Evolutionary conservation across 2,888 invertebrate species (phyloP).

Genomic region (Agrochola circellaris): DNA sequence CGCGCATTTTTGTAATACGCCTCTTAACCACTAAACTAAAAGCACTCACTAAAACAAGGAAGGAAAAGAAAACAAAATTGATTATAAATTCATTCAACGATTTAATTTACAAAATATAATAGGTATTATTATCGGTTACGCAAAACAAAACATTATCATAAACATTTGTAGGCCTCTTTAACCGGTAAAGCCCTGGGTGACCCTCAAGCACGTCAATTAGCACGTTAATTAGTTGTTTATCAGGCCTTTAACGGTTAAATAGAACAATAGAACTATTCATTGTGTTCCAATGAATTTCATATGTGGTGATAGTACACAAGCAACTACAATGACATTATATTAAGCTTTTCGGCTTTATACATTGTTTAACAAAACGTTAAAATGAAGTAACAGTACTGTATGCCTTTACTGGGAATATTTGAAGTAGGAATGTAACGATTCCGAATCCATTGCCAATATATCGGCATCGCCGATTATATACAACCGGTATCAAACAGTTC

Average conservation of each 20-base stretch:
- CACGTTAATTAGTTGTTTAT: too few species aligned
- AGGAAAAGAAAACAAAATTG: slow-evolving; percentile 27
- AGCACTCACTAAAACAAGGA: not conserved
- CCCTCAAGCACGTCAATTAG: too few species aligned
- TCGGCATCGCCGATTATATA: too few species aligned
- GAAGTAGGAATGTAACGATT: too few species aligned
- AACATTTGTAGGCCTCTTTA: slow-evolving; percentile 64
- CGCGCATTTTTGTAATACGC: too few species aligned
- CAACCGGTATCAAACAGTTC: too few species aligned
- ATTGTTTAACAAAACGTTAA: not conserved
- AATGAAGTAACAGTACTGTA: not conserved
- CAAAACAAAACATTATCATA: slow-evolving; percentile 66
- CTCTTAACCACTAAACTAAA: not conserved
- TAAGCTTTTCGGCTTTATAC: slow-evolving; percentile 16
- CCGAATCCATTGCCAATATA: too few species aligned
- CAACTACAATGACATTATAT: slow-evolving; percentile 28
- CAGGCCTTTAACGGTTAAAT: too few species aligned
- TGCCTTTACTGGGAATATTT: not conserved
- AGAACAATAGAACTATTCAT: slow-evolving; percentile 74
- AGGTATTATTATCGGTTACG: slow-evolving; percentile 11
- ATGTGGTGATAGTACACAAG: slow-evolving; percentile 39
- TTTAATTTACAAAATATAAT: slow-evolving; percentile 31
- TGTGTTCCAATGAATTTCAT: slow-evolving; percentile 64
- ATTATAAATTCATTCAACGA: slow-evolving; percentile 32
- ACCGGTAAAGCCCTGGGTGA: too few species aligned